A percentile compares a stretch with the other conserved stretches of the same genome.
Evolutionary conservation across 2,797 vertebrate species (phyloP).

Genomic region (Oryzias dopingdopingensis): DNA sequence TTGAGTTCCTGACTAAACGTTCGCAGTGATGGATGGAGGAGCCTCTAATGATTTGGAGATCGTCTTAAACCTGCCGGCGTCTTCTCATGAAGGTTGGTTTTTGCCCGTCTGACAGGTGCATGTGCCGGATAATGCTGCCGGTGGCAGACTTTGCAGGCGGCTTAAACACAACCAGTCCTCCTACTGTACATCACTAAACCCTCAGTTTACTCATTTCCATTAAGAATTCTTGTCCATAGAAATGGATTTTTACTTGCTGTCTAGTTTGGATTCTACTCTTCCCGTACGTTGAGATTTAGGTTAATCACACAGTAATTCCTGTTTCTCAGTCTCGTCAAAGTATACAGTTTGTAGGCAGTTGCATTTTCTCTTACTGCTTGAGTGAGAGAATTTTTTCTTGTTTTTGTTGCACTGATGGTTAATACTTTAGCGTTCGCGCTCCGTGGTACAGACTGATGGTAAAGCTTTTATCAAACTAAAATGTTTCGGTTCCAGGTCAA

Average conservation of each 20-base stretch:
- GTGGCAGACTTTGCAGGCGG: conserved; percentile 72
- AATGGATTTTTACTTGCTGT: conserved; percentile 73
- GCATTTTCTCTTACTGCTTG: conserved; percentile 5
- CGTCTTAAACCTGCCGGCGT: conserved; percentile 52
- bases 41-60: conserved; percentile 55
- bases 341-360: conserved; percentile 31
- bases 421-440: no score
- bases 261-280: conserved; percentile 64
- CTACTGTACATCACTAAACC: conserved; percentile 75
- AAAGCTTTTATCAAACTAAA: no score
- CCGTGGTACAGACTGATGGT: no score
- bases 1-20: conserved; percentile 41
- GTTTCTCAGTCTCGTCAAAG: conserved; percentile 53
- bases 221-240: conserved; percentile 72
- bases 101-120: conserved; percentile 69
- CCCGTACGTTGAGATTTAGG: conserved; percentile 62
- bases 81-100: conserved; percentile 60
- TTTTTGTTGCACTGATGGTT: no score
- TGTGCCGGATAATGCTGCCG: conserved; percentile 69
- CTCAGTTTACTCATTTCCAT: conserved; percentile 72
- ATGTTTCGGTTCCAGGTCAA: no score
- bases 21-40: conserved; percentile 45
- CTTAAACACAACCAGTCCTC: conserved; percentile 74
- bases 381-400: no score
- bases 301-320: conserved; percentile 65